Evolutionary conservation across 2,113 vertebrate genomes (phyloP).

Genomic region (Apistogramma diplotaenia): DNA sequence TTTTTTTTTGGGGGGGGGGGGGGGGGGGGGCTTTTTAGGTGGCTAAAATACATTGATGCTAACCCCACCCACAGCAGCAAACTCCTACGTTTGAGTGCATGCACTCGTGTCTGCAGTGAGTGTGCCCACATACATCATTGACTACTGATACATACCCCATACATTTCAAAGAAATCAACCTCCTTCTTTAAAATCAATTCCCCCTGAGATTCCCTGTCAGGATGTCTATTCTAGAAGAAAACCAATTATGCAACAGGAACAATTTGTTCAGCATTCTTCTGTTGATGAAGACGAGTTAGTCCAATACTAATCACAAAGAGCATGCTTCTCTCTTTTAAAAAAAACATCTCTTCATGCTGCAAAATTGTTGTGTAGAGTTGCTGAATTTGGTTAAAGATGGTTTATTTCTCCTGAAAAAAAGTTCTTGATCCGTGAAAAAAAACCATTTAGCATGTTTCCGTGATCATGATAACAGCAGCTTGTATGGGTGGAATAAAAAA

Average conservation of each 20-base stretch:
- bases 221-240: conserved; percentile 19
- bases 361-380: not conserved
- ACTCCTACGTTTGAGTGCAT: not conserved
- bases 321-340: not conserved
- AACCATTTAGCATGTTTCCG: not conserved
- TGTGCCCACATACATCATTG: not conserved
- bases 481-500: not conserved
- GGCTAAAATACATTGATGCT: not conserved
- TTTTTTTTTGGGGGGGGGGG: too few species aligned
- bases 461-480: conserved; percentile 14
- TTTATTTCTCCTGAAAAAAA: not conserved
- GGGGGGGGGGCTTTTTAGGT: too few species aligned
- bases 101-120: not conserved
- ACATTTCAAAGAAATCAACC: not conserved
- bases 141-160: not conserved
- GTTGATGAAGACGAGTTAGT: not conserved
- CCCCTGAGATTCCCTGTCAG: conserved; percentile 29
- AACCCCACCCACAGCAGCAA: not conserved
- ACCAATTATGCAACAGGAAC: not conserved
- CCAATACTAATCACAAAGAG: not conserved
- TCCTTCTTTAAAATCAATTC: conserved; percentile 3
- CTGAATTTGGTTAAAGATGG: not conserved
- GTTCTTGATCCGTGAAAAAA: not conserved
- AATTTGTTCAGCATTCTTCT: not conserved
- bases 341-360: not conserved